Evolutionary conservation across 2,888 invertebrate species (phyloP).

Genomic region (Dastarcus helophoroides): DNA sequence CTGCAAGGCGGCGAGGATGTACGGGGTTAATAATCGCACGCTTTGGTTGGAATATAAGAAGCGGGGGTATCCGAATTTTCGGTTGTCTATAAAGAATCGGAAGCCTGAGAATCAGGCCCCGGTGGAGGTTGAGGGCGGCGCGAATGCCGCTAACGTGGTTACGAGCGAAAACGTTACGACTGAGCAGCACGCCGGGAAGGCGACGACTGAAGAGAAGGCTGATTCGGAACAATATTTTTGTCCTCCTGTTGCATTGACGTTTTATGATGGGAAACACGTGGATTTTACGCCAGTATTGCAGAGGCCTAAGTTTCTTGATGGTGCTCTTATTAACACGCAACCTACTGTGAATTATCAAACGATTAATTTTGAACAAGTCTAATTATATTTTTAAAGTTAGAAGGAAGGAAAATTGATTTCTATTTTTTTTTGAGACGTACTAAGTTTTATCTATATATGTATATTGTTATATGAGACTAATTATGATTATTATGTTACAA

Average conservation of each 20-base stretch:
- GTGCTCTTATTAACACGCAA: constrained; percentile 21
- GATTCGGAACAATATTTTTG: background rate
- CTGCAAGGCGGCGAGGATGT: constrained; percentile 74
- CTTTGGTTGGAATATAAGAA: constrained; percentile 79
- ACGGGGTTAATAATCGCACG: constrained; percentile 76
- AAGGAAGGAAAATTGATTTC: no score
- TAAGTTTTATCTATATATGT: no score
- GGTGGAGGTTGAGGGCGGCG: constrained; percentile 38
- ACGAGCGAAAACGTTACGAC: constrained; percentile 7
- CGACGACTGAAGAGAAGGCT: no score
- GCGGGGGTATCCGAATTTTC: constrained; percentile 69
- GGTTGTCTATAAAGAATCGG: constrained; percentile 66
- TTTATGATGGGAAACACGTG: constrained; percentile 55
- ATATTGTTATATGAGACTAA: no score
- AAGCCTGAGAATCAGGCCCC: constrained; percentile 47
- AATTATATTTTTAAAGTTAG: no score
- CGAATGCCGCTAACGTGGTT: constrained; percentile 2
- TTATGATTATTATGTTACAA: no score
- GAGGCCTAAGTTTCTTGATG: constrained; percentile 30
- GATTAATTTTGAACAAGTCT: constrained; percentile 68
- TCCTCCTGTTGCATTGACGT: constrained; percentile 1
- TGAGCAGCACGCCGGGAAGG: no score
- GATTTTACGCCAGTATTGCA: constrained; percentile 53
- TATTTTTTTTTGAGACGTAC: no score
- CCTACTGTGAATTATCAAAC: constrained; percentile 50